These are phyloP conservation scores for Eulithis testata DNA, from an alignment of 2,888 invertebrate genomes.

Conservation along the genomic window DNA sequence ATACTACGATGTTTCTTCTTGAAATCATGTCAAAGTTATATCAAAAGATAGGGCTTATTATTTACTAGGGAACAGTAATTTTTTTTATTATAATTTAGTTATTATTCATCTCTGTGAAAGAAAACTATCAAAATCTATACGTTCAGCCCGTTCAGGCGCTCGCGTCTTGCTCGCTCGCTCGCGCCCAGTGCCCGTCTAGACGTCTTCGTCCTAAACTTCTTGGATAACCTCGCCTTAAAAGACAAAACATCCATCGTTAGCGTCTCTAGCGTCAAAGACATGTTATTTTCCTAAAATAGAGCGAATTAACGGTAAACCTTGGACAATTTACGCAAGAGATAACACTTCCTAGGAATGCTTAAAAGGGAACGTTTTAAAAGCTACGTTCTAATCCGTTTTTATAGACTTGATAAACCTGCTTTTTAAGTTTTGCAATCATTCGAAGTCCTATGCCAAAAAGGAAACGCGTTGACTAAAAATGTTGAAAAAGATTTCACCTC, in stretches of 20 bases:
- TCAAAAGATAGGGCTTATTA: no score
- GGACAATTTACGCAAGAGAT: conserved; percentile 3
- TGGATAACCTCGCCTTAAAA: no score
- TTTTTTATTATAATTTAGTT: no score
- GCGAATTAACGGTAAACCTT: background rate
- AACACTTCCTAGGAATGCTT: conserved; percentile 8
- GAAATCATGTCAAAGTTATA: no score
- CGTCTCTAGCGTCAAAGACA: background rate
- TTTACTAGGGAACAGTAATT: no score
- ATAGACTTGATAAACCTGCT: conserved; percentile 26
- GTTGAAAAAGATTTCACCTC: background rate
- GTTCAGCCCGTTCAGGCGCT: no score
- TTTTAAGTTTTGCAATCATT: conserved; percentile 26
- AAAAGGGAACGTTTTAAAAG: conserved; percentile 10
- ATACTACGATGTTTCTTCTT: no score
- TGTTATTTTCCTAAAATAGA: background rate
- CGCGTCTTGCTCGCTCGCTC: no score
- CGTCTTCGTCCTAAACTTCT: no score
- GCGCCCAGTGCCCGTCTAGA: no score
- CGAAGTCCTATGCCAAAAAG: conserved; percentile 12
- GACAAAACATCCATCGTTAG: background rate
- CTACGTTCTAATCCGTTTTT: conserved; percentile 23
- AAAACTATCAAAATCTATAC: no score
- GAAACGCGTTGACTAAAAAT: background rate
- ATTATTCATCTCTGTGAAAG: no score